Conservation (phyloP, 2,797 vertebrate species). For the Corythornis leucogaster region DNA sequence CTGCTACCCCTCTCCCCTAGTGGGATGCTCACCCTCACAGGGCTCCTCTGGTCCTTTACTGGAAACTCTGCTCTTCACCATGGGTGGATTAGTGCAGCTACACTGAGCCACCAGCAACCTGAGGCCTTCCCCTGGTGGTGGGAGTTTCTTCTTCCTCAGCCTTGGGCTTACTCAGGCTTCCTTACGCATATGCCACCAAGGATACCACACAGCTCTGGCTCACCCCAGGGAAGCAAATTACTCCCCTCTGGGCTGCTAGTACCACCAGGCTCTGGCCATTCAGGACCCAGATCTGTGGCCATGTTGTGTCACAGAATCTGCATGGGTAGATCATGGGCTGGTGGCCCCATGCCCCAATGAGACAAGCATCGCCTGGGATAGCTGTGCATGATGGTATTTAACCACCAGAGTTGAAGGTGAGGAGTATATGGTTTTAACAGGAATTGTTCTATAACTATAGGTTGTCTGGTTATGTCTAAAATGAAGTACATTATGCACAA, state of each 20-base stretch:
- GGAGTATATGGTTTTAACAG: not conserved
- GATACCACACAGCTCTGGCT: not conserved
- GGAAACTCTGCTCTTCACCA: not conserved
- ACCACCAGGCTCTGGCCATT: accelerated
- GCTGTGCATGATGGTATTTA: accelerated
- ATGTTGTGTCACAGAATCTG: not conserved
- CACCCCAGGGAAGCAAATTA: accelerated
- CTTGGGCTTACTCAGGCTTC: not conserved
- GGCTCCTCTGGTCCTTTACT: not conserved
- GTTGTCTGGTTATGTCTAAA: not conserved
- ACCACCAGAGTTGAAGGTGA: not conserved
- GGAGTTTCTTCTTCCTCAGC: not conserved
- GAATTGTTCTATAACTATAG: not conserved
- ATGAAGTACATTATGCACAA: not conserved
- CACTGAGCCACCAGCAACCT: no score
- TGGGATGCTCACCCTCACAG: not conserved
- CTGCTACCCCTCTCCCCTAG: accelerated
- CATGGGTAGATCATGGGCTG: accelerated
- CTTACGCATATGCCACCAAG: accelerated
- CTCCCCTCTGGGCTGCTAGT: accelerated
- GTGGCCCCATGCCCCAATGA: accelerated
- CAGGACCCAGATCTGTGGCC: accelerated
- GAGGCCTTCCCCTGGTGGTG: not conserved
- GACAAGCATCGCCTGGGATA: accelerated
- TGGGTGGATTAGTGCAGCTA: accelerated